A percentile compares a stretch with the other conserved stretches of the same genome.
Conservation (phyloP, 2,113 vertebrate species). For the Pomatorhinus ruficollis region DNA sequence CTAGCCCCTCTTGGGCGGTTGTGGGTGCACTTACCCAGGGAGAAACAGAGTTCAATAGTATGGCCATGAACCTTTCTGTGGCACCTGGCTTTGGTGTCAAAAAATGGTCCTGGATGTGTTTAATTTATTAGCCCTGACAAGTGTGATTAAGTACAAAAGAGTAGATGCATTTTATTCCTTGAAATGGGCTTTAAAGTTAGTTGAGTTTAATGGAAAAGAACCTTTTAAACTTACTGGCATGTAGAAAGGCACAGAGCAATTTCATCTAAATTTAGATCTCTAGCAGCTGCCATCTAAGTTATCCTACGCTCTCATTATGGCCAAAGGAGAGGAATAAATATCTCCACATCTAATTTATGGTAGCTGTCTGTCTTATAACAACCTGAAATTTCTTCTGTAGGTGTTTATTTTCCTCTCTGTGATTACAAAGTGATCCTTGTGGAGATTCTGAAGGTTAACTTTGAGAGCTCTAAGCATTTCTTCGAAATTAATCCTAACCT, state of each 20-base stretch:
- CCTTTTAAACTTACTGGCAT: background rate
- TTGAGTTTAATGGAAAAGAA: background rate
- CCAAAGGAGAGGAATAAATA: background rate
- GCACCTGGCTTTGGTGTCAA: background rate
- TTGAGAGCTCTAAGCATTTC: background rate
- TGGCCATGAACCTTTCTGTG: background rate
- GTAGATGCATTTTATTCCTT: background rate
- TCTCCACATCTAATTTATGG: background rate
- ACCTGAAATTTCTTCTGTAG: background rate
- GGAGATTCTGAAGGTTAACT: background rate
- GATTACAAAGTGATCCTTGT: background rate
- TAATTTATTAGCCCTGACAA: constrained; percentile 14
- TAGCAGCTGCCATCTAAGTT: background rate
- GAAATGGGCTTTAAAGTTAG: background rate
- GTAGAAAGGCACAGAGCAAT: background rate
- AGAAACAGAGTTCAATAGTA: background rate
- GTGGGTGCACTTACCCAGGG: background rate
- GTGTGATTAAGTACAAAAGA: background rate
- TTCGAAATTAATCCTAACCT: background rate
- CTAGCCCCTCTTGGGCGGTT: background rate
- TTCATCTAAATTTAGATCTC: constrained; percentile 3
- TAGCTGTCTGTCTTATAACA: background rate
- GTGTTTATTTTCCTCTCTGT: background rate
- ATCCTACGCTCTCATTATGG: background rate
- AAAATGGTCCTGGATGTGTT: background rate